Percentiles rank a stretch among this genome's conserved stretches.
phyloP scores from a whole-genome alignment of 2,888 invertebrate genomes.

The Podabrus alpinus region DNA sequence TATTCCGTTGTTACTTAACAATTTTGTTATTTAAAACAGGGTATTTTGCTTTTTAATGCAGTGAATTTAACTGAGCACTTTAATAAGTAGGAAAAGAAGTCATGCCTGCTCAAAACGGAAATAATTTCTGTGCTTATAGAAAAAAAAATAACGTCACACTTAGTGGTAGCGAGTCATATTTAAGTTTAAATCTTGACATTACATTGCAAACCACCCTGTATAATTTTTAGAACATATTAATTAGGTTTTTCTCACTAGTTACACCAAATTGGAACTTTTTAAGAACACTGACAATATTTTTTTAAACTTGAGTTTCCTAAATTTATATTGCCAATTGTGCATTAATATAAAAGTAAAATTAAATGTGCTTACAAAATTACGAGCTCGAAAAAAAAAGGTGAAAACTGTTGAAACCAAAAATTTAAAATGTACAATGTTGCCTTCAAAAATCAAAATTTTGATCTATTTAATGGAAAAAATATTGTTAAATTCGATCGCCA shows the following conservation, averaged over 20 bases:
- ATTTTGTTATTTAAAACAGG: background rate
- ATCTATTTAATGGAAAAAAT: background rate
- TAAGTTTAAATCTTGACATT: background rate
- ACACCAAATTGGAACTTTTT: background rate
- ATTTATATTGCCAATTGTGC: slow-evolving; percentile 6
- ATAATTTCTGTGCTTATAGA: background rate
- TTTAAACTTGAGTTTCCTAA: background rate
- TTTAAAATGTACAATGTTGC: background rate
- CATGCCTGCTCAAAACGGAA: background rate
- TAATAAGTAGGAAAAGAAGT: background rate
- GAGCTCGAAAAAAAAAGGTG: background rate
- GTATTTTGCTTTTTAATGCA: background rate
- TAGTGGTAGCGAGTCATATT: background rate
- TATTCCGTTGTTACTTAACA: background rate
- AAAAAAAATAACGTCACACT: background rate
- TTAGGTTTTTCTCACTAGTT: background rate
- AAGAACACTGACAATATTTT: background rate
- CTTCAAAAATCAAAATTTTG: background rate
- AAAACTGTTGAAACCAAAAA: background rate
- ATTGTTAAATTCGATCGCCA: background rate
- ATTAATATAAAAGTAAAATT: slow-evolving; percentile 1
- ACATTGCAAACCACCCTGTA: background rate
- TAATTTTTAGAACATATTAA: background rate
- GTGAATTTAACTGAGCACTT: background rate
- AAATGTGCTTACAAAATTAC: slow-evolving; percentile 4